Evolutionary conservation across 2,888 invertebrate genomes (phyloP), one percentile per base, ranked within the genome.

Genomic region (Leptodirus hochenwartii): DNA sequence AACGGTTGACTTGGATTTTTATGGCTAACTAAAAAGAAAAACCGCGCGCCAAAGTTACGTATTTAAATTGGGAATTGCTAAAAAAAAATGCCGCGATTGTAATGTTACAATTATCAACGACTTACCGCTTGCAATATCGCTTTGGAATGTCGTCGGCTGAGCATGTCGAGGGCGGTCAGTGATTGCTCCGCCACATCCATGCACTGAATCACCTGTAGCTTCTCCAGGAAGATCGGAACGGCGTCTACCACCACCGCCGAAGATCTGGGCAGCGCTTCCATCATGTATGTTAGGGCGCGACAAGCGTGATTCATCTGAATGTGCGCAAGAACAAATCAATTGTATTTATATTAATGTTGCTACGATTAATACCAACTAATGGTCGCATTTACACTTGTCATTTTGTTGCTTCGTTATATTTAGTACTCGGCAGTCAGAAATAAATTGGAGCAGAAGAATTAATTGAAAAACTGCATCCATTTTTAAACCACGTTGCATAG

Each of bases 171-270:
- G 3, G 96, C 96, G 4, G 95, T 91, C 36, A 98, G 66, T 41
- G 91, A 87, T 60, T 98, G 96, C 55, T 98, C 98, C 3, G 98
- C 98, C 12, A 98, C 96, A 59, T 98, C 98, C 88, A 98, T 96
- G 54, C 96, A 98, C 43, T 95, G 95, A 45, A 96, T 98, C 14
- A 88, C 84, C 60, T 95, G 91, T 33, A 96, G 63, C 59, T 91
- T 98, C 58, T 95, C 91, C 32, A 98, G 62, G 59, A 98, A 91
- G 2, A 88, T 85, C 2, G 98, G 96, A 34, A 98, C 88, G 2
- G 95, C 95, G 47, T 96, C 87, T 2, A 93, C 87, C 6, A 98
- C 91, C 2, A 95, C 84, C 13, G 84, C 80, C 27, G 93, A 90
- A 20, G 95, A 93, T 34, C 98, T 71, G 0, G 98, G 98, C 41